These are phyloP conservation scores for Malurus cyaneus DNA, from an alignment of 2,113 vertebrate species.

Conservation along the genomic window DNA sequence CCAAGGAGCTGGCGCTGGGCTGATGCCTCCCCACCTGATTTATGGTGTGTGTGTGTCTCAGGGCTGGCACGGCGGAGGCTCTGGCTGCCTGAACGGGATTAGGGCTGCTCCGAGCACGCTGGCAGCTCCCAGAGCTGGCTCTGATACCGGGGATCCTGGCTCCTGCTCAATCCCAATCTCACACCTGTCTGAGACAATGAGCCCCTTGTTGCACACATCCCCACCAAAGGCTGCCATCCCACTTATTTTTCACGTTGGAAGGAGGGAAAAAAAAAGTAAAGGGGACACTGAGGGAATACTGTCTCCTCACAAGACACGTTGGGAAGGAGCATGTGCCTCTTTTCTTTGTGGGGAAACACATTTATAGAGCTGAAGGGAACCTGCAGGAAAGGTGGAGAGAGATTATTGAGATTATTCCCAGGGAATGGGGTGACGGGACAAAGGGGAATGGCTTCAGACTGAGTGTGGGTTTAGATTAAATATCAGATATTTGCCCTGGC, in stretches of 20 bases:
- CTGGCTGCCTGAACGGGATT: conserved; percentile 76
- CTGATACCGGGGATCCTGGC: conserved; percentile 70
- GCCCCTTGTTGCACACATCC: conserved; percentile 77
- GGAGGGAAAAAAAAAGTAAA: not conserved
- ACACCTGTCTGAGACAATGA: conserved; percentile 87
- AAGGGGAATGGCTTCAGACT: not conserved
- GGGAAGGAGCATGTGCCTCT: not conserved
- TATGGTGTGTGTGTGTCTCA: conserved; percentile 71
- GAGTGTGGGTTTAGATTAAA: not conserved
- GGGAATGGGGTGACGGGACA: not conserved
- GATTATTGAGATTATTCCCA: not conserved
- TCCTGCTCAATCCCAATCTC: conserved; percentile 71
- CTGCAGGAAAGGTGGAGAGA: not conserved
- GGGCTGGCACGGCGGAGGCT: conserved; percentile 79
- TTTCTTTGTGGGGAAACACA: not conserved
- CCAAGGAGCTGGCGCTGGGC: conserved; percentile 76
- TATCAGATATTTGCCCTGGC: not conserved
- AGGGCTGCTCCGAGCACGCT: conserved; percentile 70
- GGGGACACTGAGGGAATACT: not conserved
- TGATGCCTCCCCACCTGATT: conserved; percentile 78
- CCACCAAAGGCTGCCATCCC: conserved; percentile 38
- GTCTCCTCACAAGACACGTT: not conserved
- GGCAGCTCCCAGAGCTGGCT: conserved; percentile 76
- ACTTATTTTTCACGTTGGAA: conserved; percentile 37
- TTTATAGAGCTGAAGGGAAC: not conserved